Evolutionary conservation across 2,888 invertebrate species (phyloP).

Genomic region (Leptopilina myrica): DNA sequence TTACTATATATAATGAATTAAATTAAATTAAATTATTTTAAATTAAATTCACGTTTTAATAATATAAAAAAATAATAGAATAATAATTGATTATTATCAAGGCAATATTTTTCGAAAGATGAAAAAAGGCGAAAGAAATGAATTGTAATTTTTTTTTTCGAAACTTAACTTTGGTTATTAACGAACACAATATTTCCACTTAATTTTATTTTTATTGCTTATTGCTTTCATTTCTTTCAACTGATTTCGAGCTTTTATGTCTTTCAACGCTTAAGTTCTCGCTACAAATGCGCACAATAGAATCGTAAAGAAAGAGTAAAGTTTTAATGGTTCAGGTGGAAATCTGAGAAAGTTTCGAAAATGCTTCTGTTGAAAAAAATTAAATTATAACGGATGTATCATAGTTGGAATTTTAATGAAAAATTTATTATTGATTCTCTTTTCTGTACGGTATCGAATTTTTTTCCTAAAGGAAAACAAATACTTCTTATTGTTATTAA

Average conservation of each 20-base stretch:
- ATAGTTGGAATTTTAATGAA: no score
- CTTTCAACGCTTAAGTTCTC: conserved; percentile 17
- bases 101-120: no score
- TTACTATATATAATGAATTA: no score
- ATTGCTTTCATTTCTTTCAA: conserved; percentile 2
- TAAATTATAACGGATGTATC: background rate
- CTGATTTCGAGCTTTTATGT: conserved; percentile 16
- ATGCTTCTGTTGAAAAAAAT: background rate
- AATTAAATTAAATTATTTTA: no score
- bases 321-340: conserved; percentile 16
- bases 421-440: no score
- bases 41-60: no score
- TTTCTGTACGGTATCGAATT: no score
- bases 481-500: no score
- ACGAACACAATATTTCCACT: background rate
- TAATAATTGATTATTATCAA: no score
- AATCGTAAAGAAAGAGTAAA: conserved; percentile 28
- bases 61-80: no score
- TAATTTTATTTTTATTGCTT: conserved; percentile 17
- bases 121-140: no score
- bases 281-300: conserved; percentile 31
- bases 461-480: no score
- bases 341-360: conserved; percentile 1
- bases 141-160: background rate
- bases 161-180: background rate